These are phyloP conservation scores for Neodiprion virginianus DNA, from an alignment of 1,140 invertebrate genomes.

Conservation along the genomic window DNA sequence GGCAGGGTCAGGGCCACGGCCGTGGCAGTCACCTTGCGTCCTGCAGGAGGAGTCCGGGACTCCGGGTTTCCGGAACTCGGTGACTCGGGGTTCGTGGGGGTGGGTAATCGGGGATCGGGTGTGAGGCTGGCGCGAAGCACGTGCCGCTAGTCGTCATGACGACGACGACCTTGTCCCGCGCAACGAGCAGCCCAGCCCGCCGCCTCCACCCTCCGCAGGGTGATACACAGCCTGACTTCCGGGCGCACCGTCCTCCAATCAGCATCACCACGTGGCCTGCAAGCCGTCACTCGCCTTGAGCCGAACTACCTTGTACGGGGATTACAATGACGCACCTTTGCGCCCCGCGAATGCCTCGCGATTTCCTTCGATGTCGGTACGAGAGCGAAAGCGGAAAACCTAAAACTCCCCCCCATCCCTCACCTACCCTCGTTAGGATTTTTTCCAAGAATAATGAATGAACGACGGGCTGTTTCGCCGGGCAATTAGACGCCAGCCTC, in stretches of 20 bases:
- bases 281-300: neutral
- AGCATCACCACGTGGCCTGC: constrained; percentile 5
- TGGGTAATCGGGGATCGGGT: constrained; percentile 17
- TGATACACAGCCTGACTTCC: neutral
- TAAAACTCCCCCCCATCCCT: too few species aligned
- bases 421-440: too few species aligned
- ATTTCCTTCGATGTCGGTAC: too few species aligned
- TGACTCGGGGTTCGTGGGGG: constrained; percentile 33
- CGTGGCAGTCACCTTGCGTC: constrained; percentile 39
- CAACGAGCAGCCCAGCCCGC: constrained; percentile 44
- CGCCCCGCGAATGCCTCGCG: too few species aligned
- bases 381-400: too few species aligned
- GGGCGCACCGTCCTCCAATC: neutral
- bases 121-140: constrained; percentile 41
- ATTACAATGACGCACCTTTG: neutral
- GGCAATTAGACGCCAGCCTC: too few species aligned
- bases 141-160: constrained; percentile 57
- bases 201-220: neutral
- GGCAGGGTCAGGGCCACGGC: neutral
- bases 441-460: too few species aligned
- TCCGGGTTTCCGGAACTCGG: constrained; percentile 15
- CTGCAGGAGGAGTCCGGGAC: constrained; percentile 23
- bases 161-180: constrained; percentile 61
- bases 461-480: too few species aligned
- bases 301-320: neutral